These are phyloP conservation scores for Cataglyphis livida DNA, from an alignment of 2,888 invertebrate genomes.

Conservation along the genomic window DNA sequence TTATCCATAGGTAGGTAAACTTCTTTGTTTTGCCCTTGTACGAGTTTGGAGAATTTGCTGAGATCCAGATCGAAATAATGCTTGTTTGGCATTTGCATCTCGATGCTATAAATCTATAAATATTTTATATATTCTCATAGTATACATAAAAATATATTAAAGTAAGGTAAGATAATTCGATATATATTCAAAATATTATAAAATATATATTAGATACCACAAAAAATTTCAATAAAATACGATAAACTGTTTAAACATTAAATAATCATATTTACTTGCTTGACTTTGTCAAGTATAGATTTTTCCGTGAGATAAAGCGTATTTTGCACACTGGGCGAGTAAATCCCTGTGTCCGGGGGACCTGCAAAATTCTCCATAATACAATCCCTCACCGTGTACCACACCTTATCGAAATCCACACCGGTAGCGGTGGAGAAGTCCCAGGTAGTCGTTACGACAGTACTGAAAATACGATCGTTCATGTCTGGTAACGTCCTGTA, in stretches of 20 bases:
- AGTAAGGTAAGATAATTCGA: not conserved
- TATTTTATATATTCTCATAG: constrained; percentile 5
- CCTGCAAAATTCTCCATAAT: constrained; percentile 25
- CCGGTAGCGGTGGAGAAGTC: constrained; percentile 89
- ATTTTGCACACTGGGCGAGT: constrained; percentile 15
- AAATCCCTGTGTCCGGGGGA: constrained; percentile 9
- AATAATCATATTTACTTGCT: constrained; percentile 14
- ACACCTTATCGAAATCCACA: constrained; percentile 89
- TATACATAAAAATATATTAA: constrained; percentile 69
- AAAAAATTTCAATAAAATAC: not conserved
- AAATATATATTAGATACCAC: not conserved
- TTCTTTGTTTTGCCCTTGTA: constrained; percentile 89
- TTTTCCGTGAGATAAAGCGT: constrained; percentile 28
- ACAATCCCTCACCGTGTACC: constrained; percentile 5
- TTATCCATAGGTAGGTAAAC: constrained; percentile 93
- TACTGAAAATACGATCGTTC: constrained; percentile 92
- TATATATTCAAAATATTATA: not conserved
- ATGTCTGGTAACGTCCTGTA: constrained; percentile 92
- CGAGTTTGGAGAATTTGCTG: constrained; percentile 89
- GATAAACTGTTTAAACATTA: not conserved
- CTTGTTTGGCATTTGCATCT: constrained; percentile 93
- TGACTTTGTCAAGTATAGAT: constrained; percentile 17
- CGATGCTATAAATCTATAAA: constrained; percentile 89
- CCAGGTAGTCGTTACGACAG: constrained; percentile 92
- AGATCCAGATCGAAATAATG: constrained; percentile 93